Evolutionary conservation across 2,888 invertebrate species (phyloP), one percentile per base, ranked within the genome.

Genomic region (Beris chalybata): DNA sequence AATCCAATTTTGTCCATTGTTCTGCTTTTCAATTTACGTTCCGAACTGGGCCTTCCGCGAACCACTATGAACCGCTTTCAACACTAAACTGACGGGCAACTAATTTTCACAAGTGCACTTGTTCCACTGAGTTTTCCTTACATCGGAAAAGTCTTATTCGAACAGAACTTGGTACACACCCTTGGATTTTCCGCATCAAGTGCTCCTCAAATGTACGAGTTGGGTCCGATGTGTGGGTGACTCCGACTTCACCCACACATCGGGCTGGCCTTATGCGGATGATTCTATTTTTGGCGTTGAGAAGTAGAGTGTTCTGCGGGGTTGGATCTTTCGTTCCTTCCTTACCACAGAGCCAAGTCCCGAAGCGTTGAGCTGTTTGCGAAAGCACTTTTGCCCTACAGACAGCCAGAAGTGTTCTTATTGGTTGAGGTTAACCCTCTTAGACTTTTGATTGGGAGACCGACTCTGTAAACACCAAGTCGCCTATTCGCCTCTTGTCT

Each of bases 361-460:
- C 13, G 50, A n/a, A 48, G 61, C 38, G 38, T 15, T 52, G 50
- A 61, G 61, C 38, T 38, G 61, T 61, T 54, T 64, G 55, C 64
- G 45, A 54, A 64, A 64, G 56, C 38, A 55, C 54, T 52, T 44
- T 15, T 55, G 12, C 31, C 11, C 9, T 55, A 65, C 50, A 52
- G 50, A 55, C 48, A 55, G 65, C 22, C 32, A 52, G 47, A 59
- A 67, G 66, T 66, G 55, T 67, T 69, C 66, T 67, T 67, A 69
- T 69, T 69, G 69, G 69, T 54, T 67, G 66, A 69, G 69, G 57
- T 56, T 57, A 65, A 43, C 67, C 67, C 67, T 69, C 69, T 69
- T 69, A 64, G 52, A 38, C 45, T 63, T 69, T 67, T 67, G 66
- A 69, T 69, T 69, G 69, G 69, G 58, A 64, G 67, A 64, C 58